These are phyloP conservation scores for Teleopsis dalmanni DNA, from an alignment of 1,140 invertebrate genomes.

Conservation along the genomic window DNA sequence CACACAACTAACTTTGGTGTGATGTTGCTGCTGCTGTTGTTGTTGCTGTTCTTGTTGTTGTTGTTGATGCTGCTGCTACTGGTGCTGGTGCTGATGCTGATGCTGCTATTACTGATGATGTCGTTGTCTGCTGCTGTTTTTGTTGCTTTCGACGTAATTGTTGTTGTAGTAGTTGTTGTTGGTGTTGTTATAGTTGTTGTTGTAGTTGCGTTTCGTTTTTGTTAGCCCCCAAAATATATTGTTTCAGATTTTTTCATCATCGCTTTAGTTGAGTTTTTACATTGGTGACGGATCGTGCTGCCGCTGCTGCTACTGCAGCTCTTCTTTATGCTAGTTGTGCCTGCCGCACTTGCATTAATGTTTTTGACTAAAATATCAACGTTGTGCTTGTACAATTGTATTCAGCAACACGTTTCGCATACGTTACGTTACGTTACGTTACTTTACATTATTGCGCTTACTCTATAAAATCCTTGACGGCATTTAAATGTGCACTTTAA, in stretches of 20 bases:
- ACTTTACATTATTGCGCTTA: too few relatives aligned
- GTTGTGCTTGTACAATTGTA: too few relatives aligned
- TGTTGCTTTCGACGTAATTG: neutral
- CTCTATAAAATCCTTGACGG: too few relatives aligned
- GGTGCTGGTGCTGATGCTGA: conserved; percentile 3
- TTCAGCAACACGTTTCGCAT: too few relatives aligned
- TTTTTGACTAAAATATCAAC: too few relatives aligned
- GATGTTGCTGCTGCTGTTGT: conserved; percentile 10
- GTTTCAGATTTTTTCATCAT: conserved; percentile 46
- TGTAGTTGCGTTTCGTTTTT: conserved; percentile 22
- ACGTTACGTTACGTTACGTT: too few relatives aligned
- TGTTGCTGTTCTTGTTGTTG: conserved; percentile 13
- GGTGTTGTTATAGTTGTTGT: conserved; percentile 2
- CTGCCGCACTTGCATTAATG: too few relatives aligned
- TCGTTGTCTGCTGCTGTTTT: too few relatives aligned
- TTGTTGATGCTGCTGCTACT: conserved; percentile 4
- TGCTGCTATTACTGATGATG: too few relatives aligned
- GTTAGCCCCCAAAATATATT: conserved; percentile 42
- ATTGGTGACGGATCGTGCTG: conserved; percentile 46
- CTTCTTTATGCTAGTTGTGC: too few relatives aligned
- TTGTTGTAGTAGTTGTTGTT: conserved; percentile 3
- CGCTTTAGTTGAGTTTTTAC: conserved; percentile 46
- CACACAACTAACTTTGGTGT: neutral
- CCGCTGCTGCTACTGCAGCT: conserved; percentile 24
- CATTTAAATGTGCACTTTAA: too few relatives aligned